Conservation (phyloP, 1,140 invertebrate species). For the Neodiprion pinetum region DNA sequence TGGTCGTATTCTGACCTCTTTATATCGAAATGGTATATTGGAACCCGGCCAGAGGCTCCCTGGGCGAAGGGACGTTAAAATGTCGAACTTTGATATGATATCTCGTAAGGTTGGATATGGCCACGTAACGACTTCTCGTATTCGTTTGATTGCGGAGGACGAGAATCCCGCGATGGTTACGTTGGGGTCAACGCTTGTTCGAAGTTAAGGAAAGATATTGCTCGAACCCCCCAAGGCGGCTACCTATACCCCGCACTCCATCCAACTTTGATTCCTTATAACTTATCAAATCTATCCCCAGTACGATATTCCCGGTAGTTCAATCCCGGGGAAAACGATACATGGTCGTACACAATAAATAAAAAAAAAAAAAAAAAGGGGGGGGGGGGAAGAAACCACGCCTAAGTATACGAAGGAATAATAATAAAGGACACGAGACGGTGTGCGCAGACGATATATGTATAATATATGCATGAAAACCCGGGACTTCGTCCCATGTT, state of each 20-base stretch:
- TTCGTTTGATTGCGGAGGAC: not conserved
- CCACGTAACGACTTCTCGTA: not conserved
- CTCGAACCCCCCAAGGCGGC: not conserved
- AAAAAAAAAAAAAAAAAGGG: too few species aligned
- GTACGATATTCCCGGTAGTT: too few species aligned
- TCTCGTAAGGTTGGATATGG: not conserved
- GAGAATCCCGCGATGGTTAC: not conserved
- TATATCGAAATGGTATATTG: not conserved
- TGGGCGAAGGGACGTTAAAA: conserved; percentile 1
- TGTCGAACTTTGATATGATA: conserved; percentile 5
- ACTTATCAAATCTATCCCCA: not conserved
- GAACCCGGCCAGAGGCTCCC: not conserved
- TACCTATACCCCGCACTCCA: not conserved
- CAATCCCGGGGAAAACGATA: too few species aligned
- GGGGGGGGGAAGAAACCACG: too few species aligned
- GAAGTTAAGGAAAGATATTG: not conserved
- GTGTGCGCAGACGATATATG: too few species aligned
- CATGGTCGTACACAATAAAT: too few species aligned
- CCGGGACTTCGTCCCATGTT: too few species aligned
- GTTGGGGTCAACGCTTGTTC: not conserved
- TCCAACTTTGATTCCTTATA: not conserved
- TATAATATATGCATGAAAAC: too few species aligned
- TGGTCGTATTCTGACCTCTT: not conserved
- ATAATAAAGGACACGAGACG: too few species aligned
- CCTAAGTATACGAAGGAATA: too few species aligned